Evolutionary conservation across 2,888 invertebrate species (phyloP).

Genomic region (Thera obeliscata): DNA sequence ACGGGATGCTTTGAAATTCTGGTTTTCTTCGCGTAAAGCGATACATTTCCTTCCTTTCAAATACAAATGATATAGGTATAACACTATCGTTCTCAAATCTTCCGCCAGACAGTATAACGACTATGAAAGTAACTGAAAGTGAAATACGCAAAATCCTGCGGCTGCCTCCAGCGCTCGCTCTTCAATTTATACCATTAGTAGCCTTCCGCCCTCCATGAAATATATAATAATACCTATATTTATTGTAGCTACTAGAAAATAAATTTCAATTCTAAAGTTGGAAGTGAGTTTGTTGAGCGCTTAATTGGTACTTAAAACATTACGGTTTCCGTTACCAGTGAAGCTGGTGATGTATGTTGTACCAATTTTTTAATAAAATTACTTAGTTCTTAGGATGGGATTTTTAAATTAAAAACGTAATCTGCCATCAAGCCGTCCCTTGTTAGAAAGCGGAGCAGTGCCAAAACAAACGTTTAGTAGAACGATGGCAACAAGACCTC

Average conservation of each 20-base stretch:
- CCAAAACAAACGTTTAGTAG: constrained; percentile 69
- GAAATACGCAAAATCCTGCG: constrained; percentile 77
- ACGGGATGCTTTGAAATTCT: constrained; percentile 61
- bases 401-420: constrained; percentile 47
- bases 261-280: constrained; percentile 58
- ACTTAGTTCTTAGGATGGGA: constrained; percentile 20
- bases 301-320: constrained; percentile 47
- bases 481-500: constrained; percentile 73
- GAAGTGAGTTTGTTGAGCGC: constrained; percentile 55
- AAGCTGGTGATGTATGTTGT: constrained; percentile 37
- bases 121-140: constrained; percentile 72
- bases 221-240: constrained; percentile 57
- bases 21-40: constrained; percentile 59
- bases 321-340: constrained; percentile 37
- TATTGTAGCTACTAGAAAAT: constrained; percentile 51
- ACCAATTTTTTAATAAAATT: constrained; percentile 32
- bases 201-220: constrained; percentile 66
- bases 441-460: constrained; percentile 52
- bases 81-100: constrained; percentile 63
- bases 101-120: constrained; percentile 49
- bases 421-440: constrained; percentile 48
- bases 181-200: constrained; percentile 79
- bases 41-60: constrained; percentile 64
- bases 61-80: constrained; percentile 53
- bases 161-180: constrained; percentile 69